phyloP scores from a whole-genome alignment of 2,797 vertebrate species.

The Gadopsis marmoratus region DNA sequence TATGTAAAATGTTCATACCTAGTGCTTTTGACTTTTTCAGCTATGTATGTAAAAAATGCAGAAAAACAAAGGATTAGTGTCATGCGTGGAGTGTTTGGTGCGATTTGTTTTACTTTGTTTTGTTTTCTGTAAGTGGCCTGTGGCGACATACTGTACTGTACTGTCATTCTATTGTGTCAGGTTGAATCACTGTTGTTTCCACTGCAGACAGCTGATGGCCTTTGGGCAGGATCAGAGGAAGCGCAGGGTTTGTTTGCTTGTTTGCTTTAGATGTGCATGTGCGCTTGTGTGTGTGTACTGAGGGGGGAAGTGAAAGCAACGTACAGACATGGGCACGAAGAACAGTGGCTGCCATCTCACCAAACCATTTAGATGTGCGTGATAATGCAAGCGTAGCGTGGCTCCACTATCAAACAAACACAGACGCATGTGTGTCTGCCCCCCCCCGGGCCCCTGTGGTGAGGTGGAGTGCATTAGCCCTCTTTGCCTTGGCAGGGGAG shows the following conservation, averaged over 20 bases:
- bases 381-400: conserved; percentile 70
- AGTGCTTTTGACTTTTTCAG: neutral
- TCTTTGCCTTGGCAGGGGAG: conserved; percentile 69
- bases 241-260: conserved; percentile 73
- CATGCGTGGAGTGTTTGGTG: neutral
- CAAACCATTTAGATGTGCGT: conserved; percentile 77
- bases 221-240: conserved; percentile 59
- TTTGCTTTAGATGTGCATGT: conserved; percentile 73
- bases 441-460: conserved; percentile 62
- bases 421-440: conserved; percentile 51
- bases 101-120: conserved; percentile 18
- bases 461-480: conserved; percentile 81
- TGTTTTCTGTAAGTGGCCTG: conserved; percentile 26
- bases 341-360: conserved; percentile 57
- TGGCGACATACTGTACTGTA: conserved; percentile 37
- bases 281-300: conserved; percentile 62
- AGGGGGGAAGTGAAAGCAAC: conserved; percentile 45
- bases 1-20: neutral
- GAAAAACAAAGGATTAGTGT: conserved; percentile 28
- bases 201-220: conserved; percentile 32
- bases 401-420: conserved; percentile 61
- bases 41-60: conserved; percentile 19
- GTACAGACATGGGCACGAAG: conserved; percentile 44
- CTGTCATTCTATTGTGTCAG: conserved; percentile 50
- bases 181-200: conserved; percentile 52